Evolutionary conservation across 2,797 vertebrate genomes (phyloP).

Genomic region (Yasuhikotakia modesta): DNA sequence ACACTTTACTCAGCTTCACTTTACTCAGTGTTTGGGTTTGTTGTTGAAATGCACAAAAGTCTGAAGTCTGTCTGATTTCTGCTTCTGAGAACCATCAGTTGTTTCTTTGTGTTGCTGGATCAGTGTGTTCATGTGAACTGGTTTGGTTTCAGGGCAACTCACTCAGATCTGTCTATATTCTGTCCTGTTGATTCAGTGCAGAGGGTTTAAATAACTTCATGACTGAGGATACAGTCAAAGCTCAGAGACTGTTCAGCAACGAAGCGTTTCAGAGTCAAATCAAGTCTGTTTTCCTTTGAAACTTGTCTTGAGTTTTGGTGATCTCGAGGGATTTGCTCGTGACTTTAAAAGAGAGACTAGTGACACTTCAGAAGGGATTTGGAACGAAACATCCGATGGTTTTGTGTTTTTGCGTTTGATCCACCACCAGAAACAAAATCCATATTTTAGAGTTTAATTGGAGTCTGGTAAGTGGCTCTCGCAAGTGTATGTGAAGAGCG

Average conservation of each 20-base stretch:
- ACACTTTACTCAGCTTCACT: too few species aligned
- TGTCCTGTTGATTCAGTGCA: conserved; percentile 22
- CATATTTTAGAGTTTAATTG: conserved; percentile 69
- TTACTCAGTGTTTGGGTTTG: background rate
- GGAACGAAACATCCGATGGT: background rate
- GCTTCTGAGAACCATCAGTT: too few species aligned
- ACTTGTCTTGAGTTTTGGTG: conserved; percentile 17
- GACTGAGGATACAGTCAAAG: conserved; percentile 12
- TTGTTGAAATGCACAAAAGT: too few species aligned
- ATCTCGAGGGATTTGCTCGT: conserved; percentile 13
- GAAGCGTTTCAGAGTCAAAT: background rate
- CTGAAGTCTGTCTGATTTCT: too few species aligned
- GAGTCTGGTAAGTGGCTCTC: conserved; percentile 69
- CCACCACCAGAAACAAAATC: conserved; percentile 66
- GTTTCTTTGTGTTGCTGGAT: too few species aligned
- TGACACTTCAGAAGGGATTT: conserved; percentile 35
- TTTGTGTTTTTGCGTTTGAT: conserved; percentile 65
- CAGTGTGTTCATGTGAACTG: too few species aligned
- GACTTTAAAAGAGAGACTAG: conserved; percentile 7
- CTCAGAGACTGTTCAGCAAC: background rate
- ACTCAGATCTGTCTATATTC: background rate
- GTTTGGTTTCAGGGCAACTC: background rate
- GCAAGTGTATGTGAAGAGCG: conserved; percentile 37
- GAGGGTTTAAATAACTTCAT: background rate
- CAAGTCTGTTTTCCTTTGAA: conserved; percentile 2